A percentile compares a stretch with the other conserved stretches of the same genome.
Evolutionary conservation across 2,888 invertebrate genomes (phyloP).

Genomic region (Sturmia bella): DNA sequence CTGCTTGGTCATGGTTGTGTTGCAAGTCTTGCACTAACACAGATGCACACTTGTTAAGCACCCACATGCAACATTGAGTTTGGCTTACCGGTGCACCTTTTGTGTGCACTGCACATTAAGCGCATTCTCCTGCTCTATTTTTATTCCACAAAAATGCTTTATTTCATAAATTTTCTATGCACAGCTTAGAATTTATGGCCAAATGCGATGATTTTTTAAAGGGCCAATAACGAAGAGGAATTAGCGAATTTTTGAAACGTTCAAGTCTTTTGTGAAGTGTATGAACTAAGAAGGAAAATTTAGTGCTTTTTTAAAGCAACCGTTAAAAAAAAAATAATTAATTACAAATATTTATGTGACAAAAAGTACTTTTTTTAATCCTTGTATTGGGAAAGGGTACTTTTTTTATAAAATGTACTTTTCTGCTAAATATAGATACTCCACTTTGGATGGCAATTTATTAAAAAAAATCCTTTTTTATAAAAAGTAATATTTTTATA

Average conservation of each 20-base stretch:
- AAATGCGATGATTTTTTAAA: constrained; percentile 77
- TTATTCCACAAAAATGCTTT: constrained; percentile 13
- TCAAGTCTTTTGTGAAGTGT: no score
- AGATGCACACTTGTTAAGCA: constrained; percentile 47
- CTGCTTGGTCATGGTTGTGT: constrained; percentile 13
- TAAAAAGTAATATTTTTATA: background rate
- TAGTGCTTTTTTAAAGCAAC: no score
- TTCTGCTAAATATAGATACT: no score
- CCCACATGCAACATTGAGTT: constrained; percentile 53
- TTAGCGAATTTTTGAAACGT: no score
- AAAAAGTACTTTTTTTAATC: background rate
- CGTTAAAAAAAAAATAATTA: no score
- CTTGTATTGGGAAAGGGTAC: background rate
- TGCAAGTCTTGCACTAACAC: constrained; percentile 9
- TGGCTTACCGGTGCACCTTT: background rate
- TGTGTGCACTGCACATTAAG: constrained; percentile 22
- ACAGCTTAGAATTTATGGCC: constrained; percentile 76
- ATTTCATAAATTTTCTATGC: background rate
- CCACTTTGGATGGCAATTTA: background rate
- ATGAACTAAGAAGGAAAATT: no score
- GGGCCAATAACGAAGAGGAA: constrained; percentile 30
- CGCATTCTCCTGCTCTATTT: constrained; percentile 21
- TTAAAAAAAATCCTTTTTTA: background rate
- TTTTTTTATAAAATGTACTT: background rate
- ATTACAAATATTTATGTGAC: no score